phyloP scores from a whole-genome alignment of 2,797 vertebrate species.

The Melanotaenia parkinsoni region DNA sequence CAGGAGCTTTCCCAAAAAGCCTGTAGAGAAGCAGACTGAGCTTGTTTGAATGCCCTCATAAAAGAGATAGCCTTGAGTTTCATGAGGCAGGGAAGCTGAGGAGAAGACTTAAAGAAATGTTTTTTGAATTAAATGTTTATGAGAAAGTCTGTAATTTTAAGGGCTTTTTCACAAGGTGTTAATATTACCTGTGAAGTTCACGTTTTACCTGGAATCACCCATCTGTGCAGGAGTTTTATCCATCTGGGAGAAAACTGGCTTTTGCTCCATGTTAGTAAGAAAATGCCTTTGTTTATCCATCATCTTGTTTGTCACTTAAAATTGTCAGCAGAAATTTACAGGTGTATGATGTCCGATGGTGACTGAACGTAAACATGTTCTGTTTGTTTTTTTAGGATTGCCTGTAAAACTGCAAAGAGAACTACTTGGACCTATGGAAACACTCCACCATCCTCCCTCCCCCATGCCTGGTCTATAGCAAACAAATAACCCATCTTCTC shows the following conservation, averaged over 20 bases:
- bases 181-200: constrained; percentile 7
- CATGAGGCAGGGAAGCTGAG: constrained; percentile 17
- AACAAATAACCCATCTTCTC: constrained; percentile 52
- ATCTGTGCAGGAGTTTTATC: constrained; percentile 3
- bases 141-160: constrained; percentile 4
- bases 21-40: constrained; percentile 60
- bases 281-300: constrained; percentile 4
- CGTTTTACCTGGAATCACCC: constrained; percentile 34
- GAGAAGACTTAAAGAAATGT: neutral
- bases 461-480: constrained; percentile 70
- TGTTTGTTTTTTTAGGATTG: constrained; percentile 58
- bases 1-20: constrained; percentile 69
- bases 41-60: constrained; percentile 52
- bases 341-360: neutral
- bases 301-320: constrained; percentile 1
- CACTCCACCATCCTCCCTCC: constrained; percentile 47
- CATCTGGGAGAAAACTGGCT: constrained; percentile 24
- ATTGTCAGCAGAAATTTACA: neutral
- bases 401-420: constrained; percentile 20
- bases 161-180: constrained; percentile 9
- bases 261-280: constrained; percentile 12
- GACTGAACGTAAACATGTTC: constrained; percentile 23
- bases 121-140: constrained; percentile 5
- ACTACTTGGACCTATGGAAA: constrained; percentile 58
- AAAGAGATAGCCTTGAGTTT: constrained; percentile 44